These are phyloP conservation scores for Melanotaenia parkinsoni DNA, from an alignment of 2,797 vertebrate species.

Conservation along the genomic window DNA sequence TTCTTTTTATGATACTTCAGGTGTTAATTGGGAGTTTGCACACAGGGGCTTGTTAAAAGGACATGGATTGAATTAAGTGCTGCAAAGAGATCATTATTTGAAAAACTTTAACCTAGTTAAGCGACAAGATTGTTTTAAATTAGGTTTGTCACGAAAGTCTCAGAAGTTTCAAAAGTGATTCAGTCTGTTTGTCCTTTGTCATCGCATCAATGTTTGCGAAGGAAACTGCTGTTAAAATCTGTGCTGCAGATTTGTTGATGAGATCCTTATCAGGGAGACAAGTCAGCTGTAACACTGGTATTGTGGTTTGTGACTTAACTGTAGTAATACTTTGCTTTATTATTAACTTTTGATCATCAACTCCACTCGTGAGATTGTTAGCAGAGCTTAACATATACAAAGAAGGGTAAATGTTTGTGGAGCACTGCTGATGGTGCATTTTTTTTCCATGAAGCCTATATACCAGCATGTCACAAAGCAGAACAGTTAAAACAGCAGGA, in stretches of 20 bases:
- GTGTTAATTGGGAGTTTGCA: conserved; percentile 66
- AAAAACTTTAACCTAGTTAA: conserved; percentile 16
- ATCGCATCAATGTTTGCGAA: neutral
- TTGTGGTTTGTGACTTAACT: conserved; percentile 10
- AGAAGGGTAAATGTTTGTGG: conserved; percentile 21
- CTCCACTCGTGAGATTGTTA: conserved; percentile 12
- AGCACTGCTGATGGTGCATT: conserved; percentile 59
- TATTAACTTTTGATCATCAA: conserved; percentile 34
- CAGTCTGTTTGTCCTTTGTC: neutral
- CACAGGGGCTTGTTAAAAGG: conserved; percentile 43
- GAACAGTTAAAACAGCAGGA: conserved; percentile 59
- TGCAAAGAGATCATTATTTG: conserved; percentile 30
- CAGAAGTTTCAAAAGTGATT: neutral
- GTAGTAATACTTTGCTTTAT: conserved; percentile 16
- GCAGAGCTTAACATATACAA: conserved; percentile 32
- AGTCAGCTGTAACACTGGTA: neutral
- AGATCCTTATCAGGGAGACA: neutral
- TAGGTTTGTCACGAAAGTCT: conserved; percentile 1
- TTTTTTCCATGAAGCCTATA: conserved; percentile 48
- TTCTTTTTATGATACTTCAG: conserved; percentile 46
- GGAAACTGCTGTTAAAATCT: conserved; percentile 12
- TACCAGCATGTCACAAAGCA: conserved; percentile 66
- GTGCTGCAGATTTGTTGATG: conserved; percentile 31
- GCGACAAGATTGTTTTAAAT: neutral
- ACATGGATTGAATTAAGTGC: conserved; percentile 38